A percentile compares a stretch with the other conserved stretches of the same genome.
Evolutionary conservation across 2,888 invertebrate species (phyloP).

Genomic region (Seira musarum): DNA sequence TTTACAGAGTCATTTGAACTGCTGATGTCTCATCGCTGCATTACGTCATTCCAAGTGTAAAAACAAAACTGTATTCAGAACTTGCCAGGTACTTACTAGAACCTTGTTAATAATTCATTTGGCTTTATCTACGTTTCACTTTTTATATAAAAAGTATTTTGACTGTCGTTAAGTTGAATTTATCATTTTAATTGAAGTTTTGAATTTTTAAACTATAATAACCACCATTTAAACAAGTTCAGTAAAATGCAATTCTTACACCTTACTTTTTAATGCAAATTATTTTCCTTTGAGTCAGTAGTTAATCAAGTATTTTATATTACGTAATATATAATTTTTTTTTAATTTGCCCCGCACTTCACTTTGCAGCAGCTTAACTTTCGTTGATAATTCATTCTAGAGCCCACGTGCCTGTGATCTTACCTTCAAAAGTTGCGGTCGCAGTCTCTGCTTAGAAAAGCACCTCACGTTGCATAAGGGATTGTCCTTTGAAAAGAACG

Average conservation of each 20-base stretch:
- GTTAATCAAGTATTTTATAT: conserved; percentile 11
- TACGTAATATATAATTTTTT: conserved; percentile 26
- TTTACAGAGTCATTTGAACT: too few relatives aligned
- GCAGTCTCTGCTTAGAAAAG: conserved; percentile 20
- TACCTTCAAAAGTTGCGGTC: conserved; percentile 16
- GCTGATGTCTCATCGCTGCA: not conserved
- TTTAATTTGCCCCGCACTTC: conserved; percentile 45
- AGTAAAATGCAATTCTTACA: not conserved
- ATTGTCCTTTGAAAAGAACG: conserved; percentile 16
- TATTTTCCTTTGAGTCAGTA: not conserved
- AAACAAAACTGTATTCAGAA: not conserved
- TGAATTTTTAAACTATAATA: not conserved
- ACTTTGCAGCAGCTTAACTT: conserved; percentile 54
- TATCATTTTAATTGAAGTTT: too few relatives aligned
- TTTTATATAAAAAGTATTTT: not conserved
- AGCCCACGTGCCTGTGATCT: conserved; percentile 45
- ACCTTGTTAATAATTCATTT: not conserved
- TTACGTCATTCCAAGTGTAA: conserved; percentile 6
- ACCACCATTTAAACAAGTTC: not conserved
- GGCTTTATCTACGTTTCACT: not conserved
- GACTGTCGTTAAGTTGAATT: too few relatives aligned
- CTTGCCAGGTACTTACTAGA: not conserved
- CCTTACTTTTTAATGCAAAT: not conserved
- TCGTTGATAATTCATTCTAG: conserved; percentile 41
- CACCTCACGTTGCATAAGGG: conserved; percentile 15